Evolutionary conservation across 2,113 vertebrate genomes (phyloP), one percentile per base, ranked within the genome.

Genomic region (Lipotes vexillifer): DNA sequence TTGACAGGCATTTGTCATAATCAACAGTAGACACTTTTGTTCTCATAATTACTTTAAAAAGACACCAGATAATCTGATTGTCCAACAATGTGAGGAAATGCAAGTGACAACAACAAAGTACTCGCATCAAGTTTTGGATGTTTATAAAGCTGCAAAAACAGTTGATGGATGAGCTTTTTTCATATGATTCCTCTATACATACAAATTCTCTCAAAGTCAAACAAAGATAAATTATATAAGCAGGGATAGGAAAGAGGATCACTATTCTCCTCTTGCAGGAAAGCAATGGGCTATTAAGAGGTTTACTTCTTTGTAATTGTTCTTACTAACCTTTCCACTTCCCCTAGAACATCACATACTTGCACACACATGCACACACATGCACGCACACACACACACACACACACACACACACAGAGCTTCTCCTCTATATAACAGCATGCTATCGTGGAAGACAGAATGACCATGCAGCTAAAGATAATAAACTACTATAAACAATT

Each of bases 1-100:
- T 80, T 95, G 78, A 84, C 15, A 91, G 49, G 25, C 5, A 87
- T 92, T 95, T 97, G 59, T 96, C 84, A 92, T 94, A 88, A 95
- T 90, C 77, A 87, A 80, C 33, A 36, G 25, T 55, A 81, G 68
- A 46, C 9, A 80, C 1, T 57, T 94, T 36, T 52, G 27, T 83
- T 33, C 23, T 92, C 63, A 63, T 33, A 93, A 75, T 90, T 96
- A 89, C 27, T 91, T 92, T 80, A 89, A 84, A 83, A 96, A 84
- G 3, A 82, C 36, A 69, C 88, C 61, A 92, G 68, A 71, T 49
- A 71, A 84, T 72, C 80, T 88, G 84, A 77, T 92, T 90, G n/a
- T 88, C 52, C 69, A 93, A 61, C 15, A n/a, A 77, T 44, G 9
- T 93, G n/a, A 96, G 21, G 41, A 84, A 84, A 94, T 75, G 5